Evolutionary conservation across 1,140 invertebrate genomes (phyloP).

Genomic region (Drosophila malerkotliana): DNA sequence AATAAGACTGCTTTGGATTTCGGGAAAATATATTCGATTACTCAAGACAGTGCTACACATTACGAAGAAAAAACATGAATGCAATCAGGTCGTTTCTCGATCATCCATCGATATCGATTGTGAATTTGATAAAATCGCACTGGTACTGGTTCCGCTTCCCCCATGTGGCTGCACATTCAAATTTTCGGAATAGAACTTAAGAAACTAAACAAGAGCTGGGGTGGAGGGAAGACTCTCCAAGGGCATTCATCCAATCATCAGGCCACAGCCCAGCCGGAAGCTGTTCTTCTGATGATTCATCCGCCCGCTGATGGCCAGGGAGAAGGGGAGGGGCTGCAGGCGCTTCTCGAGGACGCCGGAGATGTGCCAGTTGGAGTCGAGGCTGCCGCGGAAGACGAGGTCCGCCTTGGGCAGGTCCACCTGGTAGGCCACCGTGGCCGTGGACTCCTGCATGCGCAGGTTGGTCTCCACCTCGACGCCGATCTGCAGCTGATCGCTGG

Average conservation of each 20-base stretch:
- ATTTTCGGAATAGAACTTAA: conserved; percentile 4
- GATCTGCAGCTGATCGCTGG: conserved; percentile 94
- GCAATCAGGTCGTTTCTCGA: background rate
- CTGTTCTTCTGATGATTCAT: conserved; percentile 95
- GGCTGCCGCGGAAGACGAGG: conserved; percentile 94
- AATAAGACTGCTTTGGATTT: no score
- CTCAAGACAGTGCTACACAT: background rate
- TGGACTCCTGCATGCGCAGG: conserved; percentile 93
- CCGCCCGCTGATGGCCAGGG: conserved; percentile 95
- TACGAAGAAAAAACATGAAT: background rate
- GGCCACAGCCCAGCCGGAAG: conserved; percentile 93
- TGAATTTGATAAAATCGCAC: conserved; percentile 6
- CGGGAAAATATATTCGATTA: no score
- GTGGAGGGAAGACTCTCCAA: no score
- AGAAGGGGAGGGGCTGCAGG: conserved; percentile 95
- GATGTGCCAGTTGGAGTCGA: conserved; percentile 98
- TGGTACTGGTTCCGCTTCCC: background rate
- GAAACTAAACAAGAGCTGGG: background rate
- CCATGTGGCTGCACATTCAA: background rate
- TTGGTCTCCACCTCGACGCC: conserved; percentile 95
- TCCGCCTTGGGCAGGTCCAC: conserved; percentile 98
- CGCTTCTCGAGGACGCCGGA: conserved; percentile 97
- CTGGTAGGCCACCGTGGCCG: conserved; percentile 98
- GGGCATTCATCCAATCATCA: conserved; percentile 90
- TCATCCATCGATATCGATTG: background rate